Conservation (phyloP, 2,113 vertebrate genomes). For the Mastomys natalensis region DNA sequence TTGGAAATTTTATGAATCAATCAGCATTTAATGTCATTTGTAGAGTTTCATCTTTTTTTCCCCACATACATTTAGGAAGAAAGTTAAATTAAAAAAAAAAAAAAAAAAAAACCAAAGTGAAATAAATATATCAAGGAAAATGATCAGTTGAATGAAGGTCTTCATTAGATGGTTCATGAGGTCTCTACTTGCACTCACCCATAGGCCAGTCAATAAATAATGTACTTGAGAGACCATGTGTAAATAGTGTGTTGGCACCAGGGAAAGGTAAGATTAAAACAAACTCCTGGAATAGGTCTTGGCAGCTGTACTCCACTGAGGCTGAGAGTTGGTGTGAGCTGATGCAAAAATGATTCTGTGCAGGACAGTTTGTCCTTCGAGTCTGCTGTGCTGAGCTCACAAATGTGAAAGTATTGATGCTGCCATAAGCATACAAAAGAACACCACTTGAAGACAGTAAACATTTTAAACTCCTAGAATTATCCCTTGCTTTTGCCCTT, state of each 20-base stretch:
- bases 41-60: neutral
- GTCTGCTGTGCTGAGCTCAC: constrained; percentile 48
- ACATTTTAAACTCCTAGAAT: neutral
- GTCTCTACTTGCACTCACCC: neutral
- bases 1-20: constrained; percentile 33
- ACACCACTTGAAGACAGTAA: neutral
- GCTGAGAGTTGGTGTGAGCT: constrained; percentile 16
- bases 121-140: constrained; percentile 46
- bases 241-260: constrained; percentile 58
- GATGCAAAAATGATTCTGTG: neutral
- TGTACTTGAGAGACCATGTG: neutral
- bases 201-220: constrained; percentile 29
- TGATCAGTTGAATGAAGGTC: neutral
- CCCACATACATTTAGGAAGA: neutral
- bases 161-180: constrained; percentile 12
- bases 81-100: neutral
- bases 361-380: constrained; percentile 45
- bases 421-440: neutral
- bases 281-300: constrained; percentile 30
- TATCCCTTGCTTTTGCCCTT: constrained; percentile 21
- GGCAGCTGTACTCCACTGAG: neutral
- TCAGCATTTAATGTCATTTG: neutral
- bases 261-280: constrained; percentile 42
- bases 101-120: neutral
- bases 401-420: constrained; percentile 40